Evolutionary conservation across 2,888 invertebrate species (phyloP), one percentile per base, ranked within the genome.

Genomic region (Conistra vaccinii): DNA sequence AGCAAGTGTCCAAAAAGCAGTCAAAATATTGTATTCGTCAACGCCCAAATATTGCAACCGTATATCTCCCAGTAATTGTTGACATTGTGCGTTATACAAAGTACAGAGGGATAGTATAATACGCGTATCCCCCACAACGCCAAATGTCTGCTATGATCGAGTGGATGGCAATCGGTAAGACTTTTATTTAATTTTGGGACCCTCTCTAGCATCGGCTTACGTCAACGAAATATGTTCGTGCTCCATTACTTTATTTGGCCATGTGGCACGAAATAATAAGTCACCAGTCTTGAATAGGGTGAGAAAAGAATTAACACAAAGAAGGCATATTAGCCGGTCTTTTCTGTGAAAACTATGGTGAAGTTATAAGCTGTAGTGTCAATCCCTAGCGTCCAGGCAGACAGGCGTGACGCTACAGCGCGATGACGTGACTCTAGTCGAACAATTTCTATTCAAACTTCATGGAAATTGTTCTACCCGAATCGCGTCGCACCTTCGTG

Each of bases 151-250:
- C 66, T 42, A 70, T 81, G 81, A 81, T 81, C 78, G 81, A 81
- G 81, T 82, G 78, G 69, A 26, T 20, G 73, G 66, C 66, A 65
- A 78, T 70, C 78, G 67, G 58, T 48, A 55, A 55, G 58, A 74
- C 42, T 83, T 82, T 78, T 74, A 83, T 81, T 83, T 78, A 74
- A 78, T 81, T 82, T 81, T 26, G 78, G 32, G 35, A 61, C 73
- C 60, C 80, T 63, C 67, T 57, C 68, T 17, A 62, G 73, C 65
- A 39, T 45, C 48, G 61, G 42, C 20, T 58, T 23, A 76, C 6
- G 67, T 74, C 74, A 35, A 69, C 42, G 39, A 69, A 81, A 81
- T 69, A 48, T 80, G 69, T 69, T 67, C 58, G 61, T 17, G 65
- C 65, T 61, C 42, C 69, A 48, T 65, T 76, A 68, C 53, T 55